phyloP scores from a whole-genome alignment of 2,888 invertebrate genomes.

The Polietes domitor region DNA sequence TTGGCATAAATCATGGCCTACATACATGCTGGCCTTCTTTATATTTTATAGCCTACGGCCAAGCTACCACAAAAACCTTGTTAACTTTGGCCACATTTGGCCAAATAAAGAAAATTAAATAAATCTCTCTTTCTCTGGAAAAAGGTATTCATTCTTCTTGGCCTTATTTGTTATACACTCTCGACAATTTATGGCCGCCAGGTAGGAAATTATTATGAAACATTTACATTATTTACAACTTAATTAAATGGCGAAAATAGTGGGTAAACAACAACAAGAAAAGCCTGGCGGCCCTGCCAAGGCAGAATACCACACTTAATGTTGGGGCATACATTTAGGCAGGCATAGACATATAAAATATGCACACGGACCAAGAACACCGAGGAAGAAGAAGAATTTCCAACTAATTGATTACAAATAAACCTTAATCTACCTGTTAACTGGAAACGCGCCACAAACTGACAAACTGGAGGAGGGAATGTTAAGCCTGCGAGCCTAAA shows the following conservation, averaged over 20 bases:
- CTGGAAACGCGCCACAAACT: constrained; percentile 23
- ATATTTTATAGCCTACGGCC: background rate
- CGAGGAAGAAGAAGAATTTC: background rate
- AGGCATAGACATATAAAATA: constrained; percentile 10
- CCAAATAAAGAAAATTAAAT: constrained; percentile 5
- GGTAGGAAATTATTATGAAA: constrained; percentile 38
- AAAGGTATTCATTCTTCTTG: background rate
- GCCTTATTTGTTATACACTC: constrained; percentile 7
- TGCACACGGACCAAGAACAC: background rate
- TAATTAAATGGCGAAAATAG: constrained; percentile 52
- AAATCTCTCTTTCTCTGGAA: background rate
- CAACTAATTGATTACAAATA: constrained; percentile 64
- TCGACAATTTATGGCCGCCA: constrained; percentile 26
- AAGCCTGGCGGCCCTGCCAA: background rate
- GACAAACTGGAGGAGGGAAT: constrained; percentile 19
- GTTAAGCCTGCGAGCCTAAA: constrained; percentile 53
- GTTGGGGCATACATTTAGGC: constrained; percentile 7
- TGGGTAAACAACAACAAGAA: background rate
- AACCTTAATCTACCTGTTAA: constrained; percentile 59
- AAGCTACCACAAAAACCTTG: constrained; percentile 2
- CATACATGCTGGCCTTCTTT: background rate
- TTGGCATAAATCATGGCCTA: constrained; percentile 16
- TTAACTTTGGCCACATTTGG: background rate
- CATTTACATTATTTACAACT: constrained; percentile 59
- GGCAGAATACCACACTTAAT: background rate